A percentile compares a stretch with the other conserved stretches of the same genome.
These are phyloP conservation scores for Coracias cyanogaster DNA, from an alignment of 2,797 vertebrate genomes.

Conservation along the genomic window DNA sequence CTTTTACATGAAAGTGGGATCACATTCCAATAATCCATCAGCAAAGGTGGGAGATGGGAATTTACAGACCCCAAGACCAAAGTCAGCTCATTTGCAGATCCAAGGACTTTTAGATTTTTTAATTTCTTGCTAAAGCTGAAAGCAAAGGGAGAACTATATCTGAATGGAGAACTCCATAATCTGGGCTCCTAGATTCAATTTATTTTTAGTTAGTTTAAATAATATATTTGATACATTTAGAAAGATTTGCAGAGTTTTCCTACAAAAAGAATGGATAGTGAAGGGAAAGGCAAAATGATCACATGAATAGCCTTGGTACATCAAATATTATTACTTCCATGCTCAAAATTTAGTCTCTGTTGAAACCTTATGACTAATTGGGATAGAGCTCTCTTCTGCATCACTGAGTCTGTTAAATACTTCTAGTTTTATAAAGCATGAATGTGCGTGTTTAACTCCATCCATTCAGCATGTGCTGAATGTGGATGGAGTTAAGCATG, in stretches of 20 bases:
- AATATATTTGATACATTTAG: neutral
- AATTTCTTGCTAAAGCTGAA: neutral
- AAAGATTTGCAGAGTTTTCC: neutral
- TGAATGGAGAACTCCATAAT: neutral
- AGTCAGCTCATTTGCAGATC: neutral
- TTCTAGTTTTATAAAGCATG: neutral
- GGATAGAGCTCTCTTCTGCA: neutral
- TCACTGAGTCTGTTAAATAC: neutral
- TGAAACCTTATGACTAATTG: neutral
- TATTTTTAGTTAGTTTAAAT: neutral
- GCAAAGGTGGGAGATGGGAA: neutral
- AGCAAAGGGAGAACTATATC: neutral
- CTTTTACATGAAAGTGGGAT: neutral
- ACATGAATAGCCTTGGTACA: neutral
- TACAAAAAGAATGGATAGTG: neutral
- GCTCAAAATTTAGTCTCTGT: neutral
- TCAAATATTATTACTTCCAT: conserved; percentile 17
- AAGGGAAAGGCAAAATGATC: neutral
- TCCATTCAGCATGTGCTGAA: neutral
- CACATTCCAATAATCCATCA: neutral
- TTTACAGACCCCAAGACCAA: neutral
- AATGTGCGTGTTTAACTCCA: neutral
- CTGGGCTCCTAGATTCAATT: neutral
- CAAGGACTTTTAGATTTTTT: neutral
- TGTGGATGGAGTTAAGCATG: neutral